phyloP scores from a whole-genome alignment of 1,140 invertebrate species.

The Trissolcus basalis region DNA sequence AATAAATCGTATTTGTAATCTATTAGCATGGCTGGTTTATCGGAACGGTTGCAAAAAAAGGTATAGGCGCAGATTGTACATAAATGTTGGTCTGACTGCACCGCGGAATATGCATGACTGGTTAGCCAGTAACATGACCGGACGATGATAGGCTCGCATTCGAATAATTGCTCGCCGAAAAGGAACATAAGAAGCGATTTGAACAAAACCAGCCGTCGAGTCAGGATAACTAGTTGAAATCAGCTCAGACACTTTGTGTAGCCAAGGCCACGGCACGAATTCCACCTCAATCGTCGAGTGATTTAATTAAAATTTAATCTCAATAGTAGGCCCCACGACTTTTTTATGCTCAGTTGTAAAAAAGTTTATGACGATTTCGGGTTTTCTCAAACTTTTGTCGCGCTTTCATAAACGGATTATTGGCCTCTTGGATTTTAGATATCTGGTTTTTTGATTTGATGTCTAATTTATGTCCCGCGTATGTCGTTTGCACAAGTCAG shows the following conservation, averaged over 20 bases:
- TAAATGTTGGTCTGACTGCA: too few relatives aligned
- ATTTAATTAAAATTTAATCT: slow-evolving; percentile 57
- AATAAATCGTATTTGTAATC: too few relatives aligned
- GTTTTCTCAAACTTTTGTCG: slow-evolving; percentile 9
- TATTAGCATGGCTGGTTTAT: too few relatives aligned
- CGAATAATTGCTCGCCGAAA: slow-evolving; percentile 59
- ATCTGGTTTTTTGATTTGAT: too few relatives aligned
- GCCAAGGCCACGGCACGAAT: slow-evolving; percentile 42
- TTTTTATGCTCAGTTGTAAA: slow-evolving; percentile 28
- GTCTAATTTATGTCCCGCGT: too few relatives aligned
- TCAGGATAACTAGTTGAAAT: slow-evolving; percentile 51
- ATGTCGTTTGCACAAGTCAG: too few relatives aligned
- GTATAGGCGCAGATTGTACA: too few relatives aligned
- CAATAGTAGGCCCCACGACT: slow-evolving; percentile 3
- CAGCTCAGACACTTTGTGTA: slow-evolving; percentile 28
- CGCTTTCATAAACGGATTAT: too few relatives aligned
- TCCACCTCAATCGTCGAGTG: slow-evolving; percentile 36
- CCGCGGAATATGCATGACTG: slow-evolving; percentile 26
- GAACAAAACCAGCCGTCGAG: slow-evolving; percentile 39
- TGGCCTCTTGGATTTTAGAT: too few relatives aligned
- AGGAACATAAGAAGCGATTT: slow-evolving; percentile 54
- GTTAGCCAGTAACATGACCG: slow-evolving; percentile 47
- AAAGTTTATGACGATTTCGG: slow-evolving; percentile 18
- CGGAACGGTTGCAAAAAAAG: too few relatives aligned
- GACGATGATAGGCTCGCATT: slow-evolving; percentile 53